phyloP scores from a whole-genome alignment of 2,113 vertebrate genomes.

The Sceloporus tristichus region DNA sequence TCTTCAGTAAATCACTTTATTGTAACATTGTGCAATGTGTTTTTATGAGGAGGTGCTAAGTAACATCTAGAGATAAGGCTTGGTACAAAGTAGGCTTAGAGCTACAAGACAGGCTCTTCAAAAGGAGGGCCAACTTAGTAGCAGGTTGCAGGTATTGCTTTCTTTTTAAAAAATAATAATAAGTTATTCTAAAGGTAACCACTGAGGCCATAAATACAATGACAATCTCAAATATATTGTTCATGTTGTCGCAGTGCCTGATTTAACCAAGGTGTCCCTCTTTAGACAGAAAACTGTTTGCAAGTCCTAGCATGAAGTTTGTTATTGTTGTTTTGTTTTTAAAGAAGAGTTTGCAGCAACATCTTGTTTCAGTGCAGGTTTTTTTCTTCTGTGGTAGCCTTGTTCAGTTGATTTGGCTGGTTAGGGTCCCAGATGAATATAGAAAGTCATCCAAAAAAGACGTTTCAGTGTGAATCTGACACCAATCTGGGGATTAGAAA shows the following conservation, averaged over 20 bases:
- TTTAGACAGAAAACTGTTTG: conserved; percentile 26
- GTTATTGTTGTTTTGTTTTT: background rate
- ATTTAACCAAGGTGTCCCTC: background rate
- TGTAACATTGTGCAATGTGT: background rate
- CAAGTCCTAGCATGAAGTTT: conserved; percentile 42
- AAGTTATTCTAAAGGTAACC: conserved; percentile 43
- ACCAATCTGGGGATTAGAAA: conserved; percentile 50
- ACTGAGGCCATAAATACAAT: background rate
- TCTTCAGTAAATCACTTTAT: background rate
- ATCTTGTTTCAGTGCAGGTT: background rate
- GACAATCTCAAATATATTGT: conserved; percentile 32
- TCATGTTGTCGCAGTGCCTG: background rate
- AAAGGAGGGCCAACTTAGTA: background rate
- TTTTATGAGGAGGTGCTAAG: background rate
- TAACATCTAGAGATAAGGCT: background rate
- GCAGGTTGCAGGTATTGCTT: background rate
- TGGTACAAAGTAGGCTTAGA: background rate
- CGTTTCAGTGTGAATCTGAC: conserved; percentile 58
- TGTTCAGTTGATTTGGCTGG: conserved; percentile 38
- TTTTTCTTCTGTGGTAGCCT: conserved; percentile 47
- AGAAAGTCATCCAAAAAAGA: background rate
- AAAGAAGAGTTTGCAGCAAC: conserved; percentile 28
- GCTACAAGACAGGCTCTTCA: conserved; percentile 28
- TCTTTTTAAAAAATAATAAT: conserved; percentile 11
- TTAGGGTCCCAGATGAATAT: background rate